Evolutionary conservation across 2,888 invertebrate genomes (phyloP), one percentile per base, ranked within the genome.

Genomic region (Tupiocoris notatus): DNA sequence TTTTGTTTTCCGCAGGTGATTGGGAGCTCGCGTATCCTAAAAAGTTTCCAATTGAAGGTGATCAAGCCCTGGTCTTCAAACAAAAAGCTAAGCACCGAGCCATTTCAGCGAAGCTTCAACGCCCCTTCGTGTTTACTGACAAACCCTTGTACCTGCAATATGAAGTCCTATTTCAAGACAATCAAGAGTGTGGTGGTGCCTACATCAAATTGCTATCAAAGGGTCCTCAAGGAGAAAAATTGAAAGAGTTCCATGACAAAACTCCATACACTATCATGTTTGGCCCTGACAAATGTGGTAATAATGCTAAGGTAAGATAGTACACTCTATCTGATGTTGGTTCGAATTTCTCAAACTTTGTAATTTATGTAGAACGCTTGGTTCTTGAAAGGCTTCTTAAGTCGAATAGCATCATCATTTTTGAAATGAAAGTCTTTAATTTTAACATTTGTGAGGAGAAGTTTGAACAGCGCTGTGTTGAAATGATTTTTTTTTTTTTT

Each of bases 231-330:
- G 58, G 65, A 12, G 88, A 89, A 82, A 91, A 95, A 82, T 87
- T 97, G 73, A 90, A 89, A 80, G 87, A 90, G 82, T 96, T 98
- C 86, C 89, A 93, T 84, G 98, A 99, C 86, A 96, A 96, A 86
- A 96, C 98, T 0, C 92, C 96, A 0, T 99, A 98, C 86, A 94
- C 96, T 1, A 95, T 99, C 82, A 99, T 99, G 99, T 99, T 99
- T 86, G 99, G 99, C 0, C 98, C 98, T 7, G 99, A 99, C 87
- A 99, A 98, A 85, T 99, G 99, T 85, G 98, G 98, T 79, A 93
- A 93, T 83, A 95, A 96, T 84, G 91, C 94, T 83, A 98, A 98
- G 86, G 90, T 96, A 84, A 74, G 78, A 9, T 6, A 66, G 17
- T 54, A 54, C 54, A 54, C 54, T 12, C n/a, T n/a, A n/a, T n/a